Conservation (phyloP, 2,797 vertebrate genomes). For the Eleutherodactylus coqui region DNA sequence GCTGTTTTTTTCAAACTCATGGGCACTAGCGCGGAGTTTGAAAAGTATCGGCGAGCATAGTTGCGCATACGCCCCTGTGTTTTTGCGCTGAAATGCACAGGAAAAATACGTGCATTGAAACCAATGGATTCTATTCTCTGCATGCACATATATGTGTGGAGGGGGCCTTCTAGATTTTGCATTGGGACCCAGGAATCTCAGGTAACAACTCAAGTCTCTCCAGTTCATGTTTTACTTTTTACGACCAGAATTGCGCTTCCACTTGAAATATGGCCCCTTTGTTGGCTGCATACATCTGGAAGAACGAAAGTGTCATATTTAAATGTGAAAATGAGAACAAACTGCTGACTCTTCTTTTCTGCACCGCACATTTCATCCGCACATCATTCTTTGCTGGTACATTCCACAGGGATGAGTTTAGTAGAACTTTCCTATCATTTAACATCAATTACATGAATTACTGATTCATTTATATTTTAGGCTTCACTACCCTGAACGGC, state of each 20-base stretch:
- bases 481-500: not conserved
- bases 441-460: slow-evolving; percentile 25
- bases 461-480: slow-evolving; percentile 13
- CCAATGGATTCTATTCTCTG: too few species aligned
- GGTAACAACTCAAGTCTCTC: not conserved
- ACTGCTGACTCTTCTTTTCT: not conserved
- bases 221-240: not conserved
- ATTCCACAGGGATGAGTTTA: slow-evolving; percentile 19
- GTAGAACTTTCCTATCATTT: slow-evolving; percentile 27
- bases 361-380: not conserved
- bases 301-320: slow-evolving; percentile 11
- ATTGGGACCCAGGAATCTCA: too few species aligned
- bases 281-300: not conserved
- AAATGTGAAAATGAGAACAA: slow-evolving; percentile 1
- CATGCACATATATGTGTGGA: too few species aligned
- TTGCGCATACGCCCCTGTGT: too few species aligned
- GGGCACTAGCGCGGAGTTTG: too few species aligned
- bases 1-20: too few species aligned
- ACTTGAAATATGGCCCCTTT: not conserved
- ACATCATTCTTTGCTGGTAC: slow-evolving; percentile 6
- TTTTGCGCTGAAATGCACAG: too few species aligned
- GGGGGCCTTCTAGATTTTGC: too few species aligned
- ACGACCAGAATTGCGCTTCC: not conserved
- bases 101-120: too few species aligned
- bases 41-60: too few species aligned